Evolutionary conservation across 2,797 vertebrate species (phyloP).

Genomic region (Halcyon smyrnensis): DNA sequence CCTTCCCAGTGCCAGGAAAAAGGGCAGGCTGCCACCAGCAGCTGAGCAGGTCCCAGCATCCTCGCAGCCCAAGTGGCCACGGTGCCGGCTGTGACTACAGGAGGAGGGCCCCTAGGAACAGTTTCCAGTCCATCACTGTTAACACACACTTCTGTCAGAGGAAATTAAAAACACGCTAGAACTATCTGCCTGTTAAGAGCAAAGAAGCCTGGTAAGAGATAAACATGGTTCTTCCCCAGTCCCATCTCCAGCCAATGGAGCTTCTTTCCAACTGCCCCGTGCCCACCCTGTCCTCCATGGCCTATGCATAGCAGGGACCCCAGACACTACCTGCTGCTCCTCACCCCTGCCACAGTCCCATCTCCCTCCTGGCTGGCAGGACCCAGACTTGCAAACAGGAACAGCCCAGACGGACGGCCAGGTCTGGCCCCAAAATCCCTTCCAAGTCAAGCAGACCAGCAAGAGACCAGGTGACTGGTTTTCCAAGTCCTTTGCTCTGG

Average conservation of each 20-base stretch:
- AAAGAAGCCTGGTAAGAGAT: neutral
- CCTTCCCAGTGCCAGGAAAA: neutral
- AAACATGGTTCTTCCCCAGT: accelerated
- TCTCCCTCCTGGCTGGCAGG: neutral
- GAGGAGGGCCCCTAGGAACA: neutral
- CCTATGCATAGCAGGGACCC: neutral
- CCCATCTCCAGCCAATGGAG: neutral
- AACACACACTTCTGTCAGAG: neutral
- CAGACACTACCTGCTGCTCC: neutral
- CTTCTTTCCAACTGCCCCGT: neutral
- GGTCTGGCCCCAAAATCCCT: neutral
- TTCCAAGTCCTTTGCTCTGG: neutral
- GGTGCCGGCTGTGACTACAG: neutral
- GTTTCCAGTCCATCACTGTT: neutral
- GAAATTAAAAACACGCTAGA: neutral
- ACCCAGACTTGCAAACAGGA: neutral
- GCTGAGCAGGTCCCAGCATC: no score
- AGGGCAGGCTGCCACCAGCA: neutral
- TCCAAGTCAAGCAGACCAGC: neutral
- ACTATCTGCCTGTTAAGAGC: neutral
- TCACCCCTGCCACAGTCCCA: neutral
- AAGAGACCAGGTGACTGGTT: neutral
- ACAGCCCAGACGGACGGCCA: neutral
- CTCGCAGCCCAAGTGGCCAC: accelerated
- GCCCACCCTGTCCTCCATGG: accelerated